phyloP scores from a whole-genome alignment of 2,113 vertebrate genomes.

The Prinia subflava region DNA sequence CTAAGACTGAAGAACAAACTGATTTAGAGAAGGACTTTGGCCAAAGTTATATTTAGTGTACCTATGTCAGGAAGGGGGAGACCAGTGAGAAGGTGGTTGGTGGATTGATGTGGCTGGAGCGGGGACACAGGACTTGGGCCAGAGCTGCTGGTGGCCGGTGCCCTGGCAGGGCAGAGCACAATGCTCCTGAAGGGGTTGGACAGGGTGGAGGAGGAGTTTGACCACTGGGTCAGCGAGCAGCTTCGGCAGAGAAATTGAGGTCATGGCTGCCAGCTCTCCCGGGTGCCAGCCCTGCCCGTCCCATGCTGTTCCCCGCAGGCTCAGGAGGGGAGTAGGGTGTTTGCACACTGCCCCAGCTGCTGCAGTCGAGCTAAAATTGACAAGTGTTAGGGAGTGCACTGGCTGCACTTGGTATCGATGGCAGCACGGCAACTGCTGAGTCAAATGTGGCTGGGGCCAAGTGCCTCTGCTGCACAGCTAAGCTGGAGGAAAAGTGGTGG shows the following conservation, averaged over 20 bases:
- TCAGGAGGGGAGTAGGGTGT: not conserved
- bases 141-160: rapidly evolving
- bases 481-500: not conserved
- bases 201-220: rapidly evolving
- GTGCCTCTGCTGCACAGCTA: not conserved
- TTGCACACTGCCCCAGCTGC: rapidly evolving
- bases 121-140: rapidly evolving
- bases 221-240: not conserved
- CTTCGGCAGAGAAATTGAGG: not conserved
- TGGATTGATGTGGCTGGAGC: rapidly evolving
- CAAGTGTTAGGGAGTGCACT: not conserved
- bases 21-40: not conserved
- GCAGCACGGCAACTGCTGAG: not conserved
- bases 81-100: not conserved
- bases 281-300: not conserved
- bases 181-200: not conserved
- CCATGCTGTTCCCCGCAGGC: not conserved
- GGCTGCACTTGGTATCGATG: rapidly evolving
- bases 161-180: not conserved
- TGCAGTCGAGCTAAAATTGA: not conserved
- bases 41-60: not conserved
- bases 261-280: rapidly evolving
- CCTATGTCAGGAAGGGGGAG: not conserved
- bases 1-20: not conserved
- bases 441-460: rapidly evolving